Evolutionary conservation across 53 echinoderm and acorn worm species (phyloP), one percentile per base, ranked within the genome.

Genomic region (Echinarachnius parma): DNA sequence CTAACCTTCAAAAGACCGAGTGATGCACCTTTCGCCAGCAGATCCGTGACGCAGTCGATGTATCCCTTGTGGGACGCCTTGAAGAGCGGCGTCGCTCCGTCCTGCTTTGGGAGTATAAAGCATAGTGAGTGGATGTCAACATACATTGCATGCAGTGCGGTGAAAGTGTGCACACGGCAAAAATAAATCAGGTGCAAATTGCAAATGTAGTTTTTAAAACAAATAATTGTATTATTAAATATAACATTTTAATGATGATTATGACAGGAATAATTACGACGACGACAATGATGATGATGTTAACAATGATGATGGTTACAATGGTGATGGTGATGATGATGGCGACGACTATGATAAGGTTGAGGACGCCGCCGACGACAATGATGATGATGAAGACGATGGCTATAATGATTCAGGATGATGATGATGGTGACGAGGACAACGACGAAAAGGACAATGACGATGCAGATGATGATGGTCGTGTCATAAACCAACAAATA

Each of bases 21-120:
- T 27, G 77, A 80, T 28, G 93, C 93, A 26, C 87, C 84, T 28
- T 86, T 75, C 42, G 80, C 75, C 5, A 93, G 56, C 32, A 93
- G 75, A 52, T 93, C 89, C 3, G 58, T 46, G 15, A 93, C 93
- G 64, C 89, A 89, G 31, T 93, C 93, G 13, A 83, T 60, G 65
- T 93, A 89, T 27, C 93, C 93, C 78, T 93, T 93, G 36, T 93
- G 93, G 11, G 93, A 76, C 22, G 93, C 93, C 47, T 93, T 93
- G 36, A 93, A 93, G 30, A 93, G 75, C 48, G 93, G 86, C 3
- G 93, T 93, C 22, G 89, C 93, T 59, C 93, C 93, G 28, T 93
- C 93, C 93, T 93, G 76, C 66, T 66, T 66, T 27, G 48, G 47
- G n/a, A 47, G 31, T 21, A 15, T 25, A 35, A 35, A 62, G 62